A percentile compares a stretch with the other conserved stretches of the same genome.
These are phyloP conservation scores for Dipodomys spectabilis DNA, from an alignment of 2,113 vertebrate genomes.

Conservation along the genomic window DNA sequence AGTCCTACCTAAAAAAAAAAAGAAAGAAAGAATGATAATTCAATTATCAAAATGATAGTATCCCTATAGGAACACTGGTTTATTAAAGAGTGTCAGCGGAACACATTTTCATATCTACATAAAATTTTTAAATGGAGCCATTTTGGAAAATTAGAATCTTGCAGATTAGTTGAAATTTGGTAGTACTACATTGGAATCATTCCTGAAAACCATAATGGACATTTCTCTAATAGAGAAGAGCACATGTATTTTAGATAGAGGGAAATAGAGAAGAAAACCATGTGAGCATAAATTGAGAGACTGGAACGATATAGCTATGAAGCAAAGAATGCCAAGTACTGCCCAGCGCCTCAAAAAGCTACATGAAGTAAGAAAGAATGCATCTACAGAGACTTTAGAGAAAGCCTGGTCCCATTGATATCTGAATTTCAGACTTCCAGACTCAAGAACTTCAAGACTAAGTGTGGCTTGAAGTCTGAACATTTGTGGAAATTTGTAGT, in stretches of 20 bases:
- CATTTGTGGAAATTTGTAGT: not conserved
- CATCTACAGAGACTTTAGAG: not conserved
- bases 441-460: not conserved
- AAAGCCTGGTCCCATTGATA: not conserved
- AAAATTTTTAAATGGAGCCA: not conserved
- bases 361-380: not conserved
- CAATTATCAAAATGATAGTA: not conserved
- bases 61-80: not conserved
- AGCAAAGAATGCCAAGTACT: not conserved
- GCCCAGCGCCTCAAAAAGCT: not conserved
- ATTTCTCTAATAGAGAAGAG: not conserved
- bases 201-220: not conserved
- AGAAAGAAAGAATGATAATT: not conserved
- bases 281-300: not conserved
- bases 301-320: not conserved
- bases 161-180: not conserved
- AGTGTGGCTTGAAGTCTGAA: not conserved
- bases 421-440: not conserved
- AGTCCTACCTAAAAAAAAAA: slow-evolving; percentile 16
- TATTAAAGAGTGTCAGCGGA: not conserved
- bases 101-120: not conserved
- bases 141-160: not conserved
- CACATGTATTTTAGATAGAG: not conserved
- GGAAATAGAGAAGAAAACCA: not conserved
- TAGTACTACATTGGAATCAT: not conserved